These are phyloP conservation scores for Dicycla oo DNA, from an alignment of 2,888 invertebrate genomes.

Conservation along the genomic window DNA sequence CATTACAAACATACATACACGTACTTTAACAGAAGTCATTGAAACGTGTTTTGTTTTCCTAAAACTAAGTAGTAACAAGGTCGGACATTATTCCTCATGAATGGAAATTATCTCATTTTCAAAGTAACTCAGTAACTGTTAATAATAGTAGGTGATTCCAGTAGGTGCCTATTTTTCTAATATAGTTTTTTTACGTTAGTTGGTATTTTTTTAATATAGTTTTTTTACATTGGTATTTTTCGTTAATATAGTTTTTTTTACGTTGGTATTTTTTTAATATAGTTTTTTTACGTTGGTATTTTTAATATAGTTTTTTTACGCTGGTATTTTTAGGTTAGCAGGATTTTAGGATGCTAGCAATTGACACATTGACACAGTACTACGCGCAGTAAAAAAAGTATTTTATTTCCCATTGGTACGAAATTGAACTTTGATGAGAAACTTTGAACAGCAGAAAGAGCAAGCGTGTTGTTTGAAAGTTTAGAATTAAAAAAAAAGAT, in stretches of 20 bases:
- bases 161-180: background rate
- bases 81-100: conserved; percentile 23
- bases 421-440: background rate
- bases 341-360: background rate
- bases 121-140: conserved; percentile 43
- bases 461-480: background rate
- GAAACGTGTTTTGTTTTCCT: conserved; percentile 41
- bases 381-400: background rate
- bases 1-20: background rate
- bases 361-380: background rate
- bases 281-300: background rate
- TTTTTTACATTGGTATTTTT: background rate
- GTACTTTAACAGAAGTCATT: conserved; percentile 17
- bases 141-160: background rate
- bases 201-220: background rate
- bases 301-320: background rate
- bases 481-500: too few species aligned
- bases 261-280: background rate
- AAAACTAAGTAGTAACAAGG: conserved; percentile 43
- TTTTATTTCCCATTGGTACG: background rate
- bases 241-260: background rate
- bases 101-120: conserved; percentile 49
- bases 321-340: background rate
- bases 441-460: background rate
- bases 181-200: background rate